phyloP scores from a whole-genome alignment of 1,140 invertebrate genomes.

The Dinoponera quadriceps region DNA sequence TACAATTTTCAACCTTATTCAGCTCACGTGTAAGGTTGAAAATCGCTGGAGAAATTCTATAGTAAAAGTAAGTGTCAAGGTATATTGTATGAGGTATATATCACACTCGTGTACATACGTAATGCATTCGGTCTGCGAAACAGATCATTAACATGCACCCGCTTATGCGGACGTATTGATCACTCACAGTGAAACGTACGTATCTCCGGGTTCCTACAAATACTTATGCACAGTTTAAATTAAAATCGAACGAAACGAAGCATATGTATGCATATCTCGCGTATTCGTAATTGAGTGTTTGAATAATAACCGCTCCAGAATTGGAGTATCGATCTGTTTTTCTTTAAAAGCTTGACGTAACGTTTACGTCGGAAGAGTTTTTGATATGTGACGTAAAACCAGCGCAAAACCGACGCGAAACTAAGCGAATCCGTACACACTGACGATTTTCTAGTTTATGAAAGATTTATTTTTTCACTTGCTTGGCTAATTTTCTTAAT shows the following conservation, averaged over 20 bases:
- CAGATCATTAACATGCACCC: constrained; percentile 1
- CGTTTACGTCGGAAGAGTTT: constrained; percentile 9
- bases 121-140: neutral
- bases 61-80: no score
- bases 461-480: neutral
- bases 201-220: neutral
- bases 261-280: neutral
- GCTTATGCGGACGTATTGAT: constrained; percentile 23
- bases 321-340: constrained; percentile 53
- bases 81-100: no score
- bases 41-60: no score
- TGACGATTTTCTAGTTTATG: neutral
- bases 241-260: constrained; percentile 28
- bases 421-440: no score
- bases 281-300: constrained; percentile 6
- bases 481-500: no score
- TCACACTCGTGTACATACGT: neutral
- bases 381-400: neutral
- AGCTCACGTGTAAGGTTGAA: no score
- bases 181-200: neutral
- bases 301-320: neutral
- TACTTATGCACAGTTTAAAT: neutral
- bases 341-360: constrained; percentile 14
- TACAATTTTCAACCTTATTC: no score
- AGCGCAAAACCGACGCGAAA: neutral